Evolutionary conservation across 2,113 vertebrate genomes (phyloP).

Genomic region (Mus musculus): GRCm39 chr9:104895501-104896000

Average conservation of each 20-base stretch:
- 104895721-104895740: slow-evolving; percentile 93
- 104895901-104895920: not conserved
- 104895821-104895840: not conserved
- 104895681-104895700: slow-evolving; percentile 99
- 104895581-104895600: not conserved
- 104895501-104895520: not conserved
- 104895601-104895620: not conserved
- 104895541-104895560: not conserved
- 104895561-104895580: not conserved
- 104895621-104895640: slow-evolving; percentile 20
- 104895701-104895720: slow-evolving; percentile 96
- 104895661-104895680: slow-evolving; percentile 94
- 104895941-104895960: not conserved
- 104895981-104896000: not conserved
- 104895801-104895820: not conserved
- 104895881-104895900: not conserved
- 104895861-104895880: not conserved
- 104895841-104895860: not conserved
- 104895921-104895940: not conserved
- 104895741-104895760: not conserved
- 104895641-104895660: slow-evolving; percentile 42
- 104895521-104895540: not conserved
- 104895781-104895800: not conserved
- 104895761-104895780: not conserved
- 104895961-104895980: not conserved